Evolutionary conservation across 1,140 invertebrate species (phyloP).

Genomic region (Pseudomyrmex sp.): DNA sequence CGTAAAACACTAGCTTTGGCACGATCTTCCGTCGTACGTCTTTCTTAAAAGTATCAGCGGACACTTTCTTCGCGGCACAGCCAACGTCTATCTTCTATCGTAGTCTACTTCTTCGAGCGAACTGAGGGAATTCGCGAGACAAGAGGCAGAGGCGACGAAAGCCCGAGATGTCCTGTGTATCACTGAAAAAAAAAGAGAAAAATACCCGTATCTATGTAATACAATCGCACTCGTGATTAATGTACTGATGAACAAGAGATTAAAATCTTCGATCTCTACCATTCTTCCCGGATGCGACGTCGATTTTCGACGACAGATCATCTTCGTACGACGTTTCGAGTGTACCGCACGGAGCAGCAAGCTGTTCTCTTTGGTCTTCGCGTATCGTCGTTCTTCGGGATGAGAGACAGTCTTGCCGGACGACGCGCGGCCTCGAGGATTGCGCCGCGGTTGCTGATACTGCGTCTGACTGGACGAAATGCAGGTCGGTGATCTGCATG

Average conservation of each 20-base stretch:
- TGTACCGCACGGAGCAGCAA: background rate
- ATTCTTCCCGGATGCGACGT: constrained; percentile 25
- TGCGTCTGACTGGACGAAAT: background rate
- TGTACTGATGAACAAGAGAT: background rate
- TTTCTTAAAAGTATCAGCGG: background rate
- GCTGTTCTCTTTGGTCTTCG: background rate
- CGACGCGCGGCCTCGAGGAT: constrained; percentile 21
- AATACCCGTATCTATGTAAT: background rate
- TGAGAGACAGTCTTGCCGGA: background rate
- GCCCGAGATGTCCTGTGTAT: background rate
- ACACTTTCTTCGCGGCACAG: too few species aligned
- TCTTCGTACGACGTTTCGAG: constrained; percentile 21
- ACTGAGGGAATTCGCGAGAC: background rate
- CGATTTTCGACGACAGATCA: background rate
- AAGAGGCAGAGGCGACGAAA: background rate
- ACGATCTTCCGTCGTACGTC: background rate
- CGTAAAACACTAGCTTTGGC: constrained; percentile 28
- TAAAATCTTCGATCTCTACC: constrained; percentile 46
- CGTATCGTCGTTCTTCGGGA: constrained; percentile 31
- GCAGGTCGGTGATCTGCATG: constrained; percentile 78
- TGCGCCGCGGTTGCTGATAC: constrained; percentile 13
- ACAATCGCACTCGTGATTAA: background rate
- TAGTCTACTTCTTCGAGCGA: constrained; percentile 10
- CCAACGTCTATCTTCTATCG: background rate
- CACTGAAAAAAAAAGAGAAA: constrained; percentile 31